These are phyloP conservation scores for Araneus ventricosus DNA, from an alignment of 1,140 invertebrate species.

Conservation along the genomic window DNA sequence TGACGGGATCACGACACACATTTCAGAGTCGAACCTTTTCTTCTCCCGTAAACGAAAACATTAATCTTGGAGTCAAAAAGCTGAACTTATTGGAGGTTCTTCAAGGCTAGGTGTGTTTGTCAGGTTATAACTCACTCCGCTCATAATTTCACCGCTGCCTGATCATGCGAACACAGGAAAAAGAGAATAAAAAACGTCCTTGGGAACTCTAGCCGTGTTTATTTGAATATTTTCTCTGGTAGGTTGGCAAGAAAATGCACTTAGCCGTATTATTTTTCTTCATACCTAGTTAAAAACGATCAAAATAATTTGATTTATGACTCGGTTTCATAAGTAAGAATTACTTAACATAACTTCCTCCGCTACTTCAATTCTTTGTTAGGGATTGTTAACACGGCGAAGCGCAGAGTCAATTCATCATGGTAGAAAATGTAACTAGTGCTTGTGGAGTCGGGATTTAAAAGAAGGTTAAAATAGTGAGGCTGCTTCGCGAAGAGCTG, in stretches of 20 bases:
- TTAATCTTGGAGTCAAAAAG: neutral
- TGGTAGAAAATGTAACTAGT: neutral
- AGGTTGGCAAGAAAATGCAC: neutral
- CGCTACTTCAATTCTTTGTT: neutral
- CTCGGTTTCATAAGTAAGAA: neutral
- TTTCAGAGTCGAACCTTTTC: neutral
- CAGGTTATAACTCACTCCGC: slow-evolving; percentile 46
- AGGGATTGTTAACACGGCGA: neutral
- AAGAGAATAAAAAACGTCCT: slow-evolving; percentile 1
- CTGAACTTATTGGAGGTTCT: slow-evolving; percentile 22
- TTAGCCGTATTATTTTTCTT: neutral
- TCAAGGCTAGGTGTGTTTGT: slow-evolving; percentile 52
- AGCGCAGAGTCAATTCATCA: neutral
- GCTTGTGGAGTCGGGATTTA: neutral
- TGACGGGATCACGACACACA: slow-evolving; percentile 9
- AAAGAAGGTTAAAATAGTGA: neutral
- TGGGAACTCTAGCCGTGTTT: slow-evolving; percentile 29
- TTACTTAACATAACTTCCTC: slow-evolving; percentile 20
- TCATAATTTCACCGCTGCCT: neutral
- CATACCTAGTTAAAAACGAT: neutral
- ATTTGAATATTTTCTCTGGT: slow-evolving; percentile 41
- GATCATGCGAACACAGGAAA: neutral
- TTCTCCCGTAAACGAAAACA: neutral
- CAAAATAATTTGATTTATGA: slow-evolving; percentile 52
- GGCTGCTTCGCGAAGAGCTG: neutral